Base-by-base conservation (phyloP, 2,797 vertebrate species). In the Cirrhinus molitorella region DNA sequence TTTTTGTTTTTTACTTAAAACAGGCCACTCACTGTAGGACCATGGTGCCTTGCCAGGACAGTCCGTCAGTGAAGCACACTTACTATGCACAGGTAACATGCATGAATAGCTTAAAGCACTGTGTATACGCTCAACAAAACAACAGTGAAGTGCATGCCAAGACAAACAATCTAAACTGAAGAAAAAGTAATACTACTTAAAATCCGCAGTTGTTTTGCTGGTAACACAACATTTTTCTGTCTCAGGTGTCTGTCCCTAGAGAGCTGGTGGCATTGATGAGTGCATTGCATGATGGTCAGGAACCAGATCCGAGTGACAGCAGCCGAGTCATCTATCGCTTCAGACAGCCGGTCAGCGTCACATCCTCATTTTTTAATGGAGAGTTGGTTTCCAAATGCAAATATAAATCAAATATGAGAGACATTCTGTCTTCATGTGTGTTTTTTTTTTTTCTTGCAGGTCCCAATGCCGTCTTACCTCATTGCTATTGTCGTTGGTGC, bases 191-290 rank as follows among this genome's bases (percentile, higher is more conserved):
- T 14, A 23, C 21, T 8, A 17, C 6, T 70, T 83, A 37, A 77
- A 63, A 77, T 47, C 49, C 28, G 55, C 37, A 53, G 25, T 77
- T 23, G 47, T 25, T 47, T 61, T 45, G 34, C 55, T 8, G 53
- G 16, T 79, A 10, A 40, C 40, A 57, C 6, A 83, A 71, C 67
- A 16, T 78, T 28, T 84, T 3, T 59, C 31, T 84, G 72, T 71
- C 0, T 45, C 89, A 98, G 97, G 93, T 99, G 37, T 98, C 97
- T 0, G 96, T 98, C 4, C 97, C 97, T 0, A 97, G 96, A 89
- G 97, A 97, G 40, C 83, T 99, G 92, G 96, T 99, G 53, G 96
- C 96, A 1, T 94, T 99, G 67, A 99, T 99, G 98, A 99, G 98
- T 45, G 97, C 98, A 0, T 78, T 95, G 83, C 94, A 94, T 0